phyloP scores from a whole-genome alignment of 2,113 vertebrate genomes.

The Donacobius atricapilla region DNA sequence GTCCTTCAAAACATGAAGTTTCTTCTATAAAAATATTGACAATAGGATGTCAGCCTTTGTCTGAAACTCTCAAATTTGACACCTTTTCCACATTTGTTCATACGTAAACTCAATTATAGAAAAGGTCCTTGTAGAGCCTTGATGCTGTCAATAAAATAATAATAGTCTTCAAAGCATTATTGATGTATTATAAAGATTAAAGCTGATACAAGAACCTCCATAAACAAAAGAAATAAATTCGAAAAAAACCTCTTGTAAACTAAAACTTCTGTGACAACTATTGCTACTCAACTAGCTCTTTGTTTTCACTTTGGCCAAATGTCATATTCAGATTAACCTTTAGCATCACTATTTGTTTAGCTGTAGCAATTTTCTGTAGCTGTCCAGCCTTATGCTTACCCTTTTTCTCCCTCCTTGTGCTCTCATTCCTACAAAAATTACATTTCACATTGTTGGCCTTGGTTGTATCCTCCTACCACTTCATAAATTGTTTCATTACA shows the following conservation, averaged over 20 bases:
- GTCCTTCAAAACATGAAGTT: not conserved
- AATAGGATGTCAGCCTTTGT: not conserved
- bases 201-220: not conserved
- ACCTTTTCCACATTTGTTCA: not conserved
- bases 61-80: not conserved
- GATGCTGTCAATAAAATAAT: not conserved
- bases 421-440: not conserved
- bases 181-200: not conserved
- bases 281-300: not conserved
- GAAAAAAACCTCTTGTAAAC: not conserved
- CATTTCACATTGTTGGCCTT: not conserved
- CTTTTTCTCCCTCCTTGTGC: not conserved
- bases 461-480: not conserved
- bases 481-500: not conserved
- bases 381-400: not conserved
- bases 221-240: not conserved
- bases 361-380: not conserved
- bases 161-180: not conserved
- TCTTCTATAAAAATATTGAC: not conserved
- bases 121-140: not conserved
- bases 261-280: not conserved
- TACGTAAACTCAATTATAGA: not conserved
- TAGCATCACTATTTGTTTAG: not conserved
- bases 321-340: not conserved
- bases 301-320: not conserved